These are phyloP conservation scores for Amphiura filiformis DNA, from an alignment of 35 echinoderm and acorn worm genomes.

Conservation along the genomic window DNA sequence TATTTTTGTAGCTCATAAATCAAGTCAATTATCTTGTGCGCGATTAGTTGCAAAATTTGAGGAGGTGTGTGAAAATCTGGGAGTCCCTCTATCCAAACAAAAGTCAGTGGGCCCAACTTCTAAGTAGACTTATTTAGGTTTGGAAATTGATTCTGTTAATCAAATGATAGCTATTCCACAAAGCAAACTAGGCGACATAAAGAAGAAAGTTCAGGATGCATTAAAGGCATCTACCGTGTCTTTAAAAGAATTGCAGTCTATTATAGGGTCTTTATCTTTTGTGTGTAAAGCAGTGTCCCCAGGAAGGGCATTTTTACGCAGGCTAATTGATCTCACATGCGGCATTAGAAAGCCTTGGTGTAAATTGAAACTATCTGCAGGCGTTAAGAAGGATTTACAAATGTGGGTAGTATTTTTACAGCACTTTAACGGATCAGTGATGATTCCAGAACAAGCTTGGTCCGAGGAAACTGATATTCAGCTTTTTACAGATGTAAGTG, in stretches of 20 bases:
- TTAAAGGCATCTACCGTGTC: background rate
- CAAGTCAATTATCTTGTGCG: background rate
- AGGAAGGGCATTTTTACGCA: constrained; percentile 13
- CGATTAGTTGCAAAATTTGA: background rate
- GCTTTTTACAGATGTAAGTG: constrained; percentile 25
- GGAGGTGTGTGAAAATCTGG: background rate
- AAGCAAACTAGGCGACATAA: background rate
- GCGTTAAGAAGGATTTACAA: background rate
- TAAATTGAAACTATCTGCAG: constrained; percentile 1
- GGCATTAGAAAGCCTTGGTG: background rate
- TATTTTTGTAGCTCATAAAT: background rate
- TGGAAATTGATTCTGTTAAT: background rate
- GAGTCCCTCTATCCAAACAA: background rate
- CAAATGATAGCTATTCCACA: background rate
- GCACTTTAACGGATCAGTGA: background rate
- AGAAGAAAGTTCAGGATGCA: background rate
- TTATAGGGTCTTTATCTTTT: constrained; percentile 18
- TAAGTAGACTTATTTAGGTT: background rate
- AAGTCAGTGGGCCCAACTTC: background rate
- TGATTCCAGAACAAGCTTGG: background rate
- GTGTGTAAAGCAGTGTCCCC: constrained; percentile 24
- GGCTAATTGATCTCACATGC: background rate
- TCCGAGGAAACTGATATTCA: background rate
- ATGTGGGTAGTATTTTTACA: constrained; percentile 15
- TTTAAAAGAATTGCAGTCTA: background rate